phyloP scores from a whole-genome alignment of 1,140 invertebrate genomes.

The Schlechtendalia chinensis region DNA sequence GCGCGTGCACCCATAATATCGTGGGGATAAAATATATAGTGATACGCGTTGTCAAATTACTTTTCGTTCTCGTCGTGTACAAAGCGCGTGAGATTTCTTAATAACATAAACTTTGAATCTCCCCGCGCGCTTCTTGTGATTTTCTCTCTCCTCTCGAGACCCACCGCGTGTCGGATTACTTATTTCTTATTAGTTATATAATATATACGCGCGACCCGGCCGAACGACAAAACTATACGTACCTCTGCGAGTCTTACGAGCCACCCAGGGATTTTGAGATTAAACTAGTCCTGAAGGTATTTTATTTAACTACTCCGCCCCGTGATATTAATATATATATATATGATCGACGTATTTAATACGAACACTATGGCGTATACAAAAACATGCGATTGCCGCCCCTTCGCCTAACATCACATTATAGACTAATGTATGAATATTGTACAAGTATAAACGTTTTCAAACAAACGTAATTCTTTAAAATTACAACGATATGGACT shows the following conservation, averaged over 20 bases:
- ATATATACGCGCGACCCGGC: background rate
- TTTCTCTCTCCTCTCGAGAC: background rate
- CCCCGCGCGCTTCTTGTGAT: background rate
- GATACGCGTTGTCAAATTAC: slow-evolving; percentile 26
- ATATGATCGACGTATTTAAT: too few relatives aligned
- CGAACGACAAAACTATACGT: too few relatives aligned
- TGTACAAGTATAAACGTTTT: too few relatives aligned
- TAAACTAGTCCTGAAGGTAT: slow-evolving; percentile 40
- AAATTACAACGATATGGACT: too few relatives aligned
- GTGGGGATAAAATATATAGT: background rate
- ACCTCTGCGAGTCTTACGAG: too few relatives aligned
- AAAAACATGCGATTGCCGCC: too few relatives aligned
- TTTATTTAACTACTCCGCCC: background rate
- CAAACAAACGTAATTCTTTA: too few relatives aligned
- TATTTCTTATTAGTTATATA: background rate
- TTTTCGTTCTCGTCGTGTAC: background rate
- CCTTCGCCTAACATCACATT: too few relatives aligned
- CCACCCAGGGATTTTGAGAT: background rate
- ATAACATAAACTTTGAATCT: slow-evolving; percentile 19
- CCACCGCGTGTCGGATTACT: background rate
- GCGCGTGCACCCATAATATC: too few relatives aligned
- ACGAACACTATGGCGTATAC: too few relatives aligned
- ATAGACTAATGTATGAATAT: too few relatives aligned
- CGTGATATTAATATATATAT: background rate
- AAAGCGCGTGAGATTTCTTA: background rate